These are phyloP conservation scores for Serrognathus titanus DNA, from an alignment of 2,888 invertebrate genomes.

Conservation along the genomic window DNA sequence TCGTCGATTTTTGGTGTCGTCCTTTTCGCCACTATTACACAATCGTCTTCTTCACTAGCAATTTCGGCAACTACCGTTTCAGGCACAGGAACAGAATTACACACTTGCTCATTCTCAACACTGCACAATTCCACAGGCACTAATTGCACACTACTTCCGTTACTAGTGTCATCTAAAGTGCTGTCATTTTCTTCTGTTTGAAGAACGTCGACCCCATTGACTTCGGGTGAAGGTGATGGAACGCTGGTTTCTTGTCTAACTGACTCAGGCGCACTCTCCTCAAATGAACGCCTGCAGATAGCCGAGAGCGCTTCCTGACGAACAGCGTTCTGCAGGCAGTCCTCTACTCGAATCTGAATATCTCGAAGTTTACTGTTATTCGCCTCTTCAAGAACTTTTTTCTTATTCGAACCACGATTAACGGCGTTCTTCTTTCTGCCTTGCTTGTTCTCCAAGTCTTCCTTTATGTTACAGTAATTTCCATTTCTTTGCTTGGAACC, in stretches of 20 bases:
- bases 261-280: conserved; percentile 25
- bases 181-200: conserved; percentile 26
- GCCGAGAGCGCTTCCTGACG: conserved; percentile 33
- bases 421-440: conserved; percentile 38
- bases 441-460: conserved; percentile 44
- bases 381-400: conserved; percentile 48
- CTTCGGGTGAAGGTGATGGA: neutral
- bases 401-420: conserved; percentile 40
- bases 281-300: conserved; percentile 30
- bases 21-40: conserved; percentile 60
- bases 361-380: conserved; percentile 49
- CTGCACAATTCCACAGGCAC: conserved; percentile 29
- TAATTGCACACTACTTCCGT: conserved; percentile 39
- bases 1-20: conserved; percentile 51
- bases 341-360: conserved; percentile 46
- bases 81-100: conserved; percentile 27
- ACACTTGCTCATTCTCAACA: conserved; percentile 33
- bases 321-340: conserved; percentile 43
- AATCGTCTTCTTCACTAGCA: conserved; percentile 60
- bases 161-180: conserved; percentile 34
- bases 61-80: conserved; percentile 41
- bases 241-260: conserved; percentile 2
- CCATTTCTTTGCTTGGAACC: conserved; percentile 29
- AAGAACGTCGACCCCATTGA: neutral
- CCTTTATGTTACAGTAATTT: conserved; percentile 37